phyloP scores from a whole-genome alignment of 2,888 invertebrate genomes.

The Nephrotoma guestfalica region DNA sequence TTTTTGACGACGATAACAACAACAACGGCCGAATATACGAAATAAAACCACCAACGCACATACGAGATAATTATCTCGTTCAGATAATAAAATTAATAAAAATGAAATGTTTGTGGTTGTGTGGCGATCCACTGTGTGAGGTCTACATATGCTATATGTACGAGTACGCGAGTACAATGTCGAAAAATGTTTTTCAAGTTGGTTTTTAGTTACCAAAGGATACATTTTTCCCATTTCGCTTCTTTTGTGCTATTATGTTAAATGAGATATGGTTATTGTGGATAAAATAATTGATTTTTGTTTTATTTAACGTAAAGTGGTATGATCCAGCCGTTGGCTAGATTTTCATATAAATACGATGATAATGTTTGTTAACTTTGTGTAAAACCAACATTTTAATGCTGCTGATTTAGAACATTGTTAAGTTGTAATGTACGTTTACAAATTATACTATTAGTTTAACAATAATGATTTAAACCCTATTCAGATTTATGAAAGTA shows the following conservation, averaged over 20 bases:
- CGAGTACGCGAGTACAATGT: not conserved
- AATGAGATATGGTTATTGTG: not conserved
- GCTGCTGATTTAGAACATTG: not conserved
- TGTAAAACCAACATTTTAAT: not conserved
- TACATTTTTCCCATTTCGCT: not conserved
- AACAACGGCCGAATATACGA: not conserved
- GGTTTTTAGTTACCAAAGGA: not conserved
- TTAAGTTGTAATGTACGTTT: not conserved
- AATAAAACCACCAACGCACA: not conserved
- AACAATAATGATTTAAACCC: not conserved
- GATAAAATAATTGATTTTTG: not conserved
- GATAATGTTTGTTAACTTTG: not conserved
- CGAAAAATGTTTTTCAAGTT: not conserved
- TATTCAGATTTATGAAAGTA: not conserved
- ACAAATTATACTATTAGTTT: not conserved
- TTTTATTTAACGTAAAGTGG: not conserved
- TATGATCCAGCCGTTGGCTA: not conserved
- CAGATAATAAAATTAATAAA: not conserved
- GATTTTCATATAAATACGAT: not conserved
- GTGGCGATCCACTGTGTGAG: not conserved
- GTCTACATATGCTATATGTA: not conserved
- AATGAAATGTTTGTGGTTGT: not conserved
- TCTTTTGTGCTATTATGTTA: not conserved
- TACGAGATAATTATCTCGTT: not conserved
- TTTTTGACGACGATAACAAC: not conserved